These are phyloP conservation scores for Leptinotarsa undecemlineata DNA, from an alignment of 1,140 invertebrate genomes.

Conservation along the genomic window DNA sequence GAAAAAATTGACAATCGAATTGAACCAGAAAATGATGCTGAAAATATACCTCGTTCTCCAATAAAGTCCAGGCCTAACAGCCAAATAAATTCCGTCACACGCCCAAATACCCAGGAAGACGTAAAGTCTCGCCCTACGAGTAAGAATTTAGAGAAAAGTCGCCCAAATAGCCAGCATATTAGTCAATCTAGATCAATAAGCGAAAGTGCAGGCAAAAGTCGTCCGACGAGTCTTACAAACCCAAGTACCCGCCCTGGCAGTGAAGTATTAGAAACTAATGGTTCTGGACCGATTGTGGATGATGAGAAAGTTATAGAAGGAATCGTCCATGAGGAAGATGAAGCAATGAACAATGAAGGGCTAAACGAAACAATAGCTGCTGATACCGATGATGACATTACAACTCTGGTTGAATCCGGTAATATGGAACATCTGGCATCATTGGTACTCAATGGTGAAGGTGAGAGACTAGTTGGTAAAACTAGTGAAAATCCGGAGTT, in stretches of 20 bases:
- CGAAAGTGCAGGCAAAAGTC: slow-evolving; percentile 2
- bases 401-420: slow-evolving; percentile 69
- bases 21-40: slow-evolving; percentile 22
- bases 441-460: slow-evolving; percentile 84
- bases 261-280: slow-evolving; percentile 34
- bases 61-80: slow-evolving; percentile 50
- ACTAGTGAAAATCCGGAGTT: slow-evolving; percentile 78
- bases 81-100: slow-evolving; percentile 2
- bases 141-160: slow-evolving; percentile 21
- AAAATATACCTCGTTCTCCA: background rate
- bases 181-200: slow-evolving; percentile 13
- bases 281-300: slow-evolving; percentile 53
- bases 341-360: slow-evolving; percentile 62
- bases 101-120: slow-evolving; percentile 28
- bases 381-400: slow-evolving; percentile 61
- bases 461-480: slow-evolving; percentile 73
- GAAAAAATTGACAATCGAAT: slow-evolving; percentile 12
- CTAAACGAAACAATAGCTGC: slow-evolving; percentile 46
- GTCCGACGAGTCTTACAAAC: slow-evolving; percentile 17
- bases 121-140: slow-evolving; percentile 23
- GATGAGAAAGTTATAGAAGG: slow-evolving; percentile 49
- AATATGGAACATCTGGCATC: slow-evolving; percentile 90
- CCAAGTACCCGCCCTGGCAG: slow-evolving; percentile 19
- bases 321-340: slow-evolving; percentile 66
- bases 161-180: slow-evolving; percentile 2